Evolutionary conservation across 2,888 invertebrate genomes (phyloP), one percentile per base, ranked within the genome.

Genomic region (Chymomyza amoena): DNA sequence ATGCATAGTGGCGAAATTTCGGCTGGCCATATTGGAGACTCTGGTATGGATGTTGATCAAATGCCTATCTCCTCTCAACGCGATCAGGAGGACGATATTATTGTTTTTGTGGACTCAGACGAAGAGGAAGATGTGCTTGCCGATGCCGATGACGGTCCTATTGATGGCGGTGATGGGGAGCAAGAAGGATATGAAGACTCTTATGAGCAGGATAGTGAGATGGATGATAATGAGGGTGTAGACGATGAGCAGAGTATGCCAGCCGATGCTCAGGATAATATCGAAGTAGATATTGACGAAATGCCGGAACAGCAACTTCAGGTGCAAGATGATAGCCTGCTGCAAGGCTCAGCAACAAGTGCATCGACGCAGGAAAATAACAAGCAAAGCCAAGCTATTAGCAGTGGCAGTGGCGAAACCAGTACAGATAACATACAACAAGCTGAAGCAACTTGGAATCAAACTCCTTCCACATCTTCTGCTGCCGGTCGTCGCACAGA

Each of bases 61-160:
- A 96, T 97, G 69, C 96, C 97, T 7, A 97, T 97, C 0, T 96
- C 96, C 25, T 96, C 96, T 36, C 96, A 97, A 85, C 94, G 96
- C 70, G 97, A 97, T 89, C 96, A 96, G 89, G 96, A 96, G 85
- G 96, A 96, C 88, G 96, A 96, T 78, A 95, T 96, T 56, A 95
- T 96, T 59, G 94, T n/a, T n/a, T n/a, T 95, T 5, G 95, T 96
- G 0, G 96, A 96, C 89, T 96, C 96, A 0, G 96, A 96, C 79
- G 96, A 96, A 82, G 96, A 79, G 67, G 89, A 90, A 59, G 92
- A 92, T 67, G 91, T 90, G 1, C 88, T 91, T 82, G 90, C 82
- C 7, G 93, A 92, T 64, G 92, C 93, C 18, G 93, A 94, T 89
- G 94, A 93, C 81, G 87, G 88, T 0, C 89, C 90, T 39, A 84